phyloP scores from a whole-genome alignment of 2,888 invertebrate species.

The Myopa tessellatipennis region DNA sequence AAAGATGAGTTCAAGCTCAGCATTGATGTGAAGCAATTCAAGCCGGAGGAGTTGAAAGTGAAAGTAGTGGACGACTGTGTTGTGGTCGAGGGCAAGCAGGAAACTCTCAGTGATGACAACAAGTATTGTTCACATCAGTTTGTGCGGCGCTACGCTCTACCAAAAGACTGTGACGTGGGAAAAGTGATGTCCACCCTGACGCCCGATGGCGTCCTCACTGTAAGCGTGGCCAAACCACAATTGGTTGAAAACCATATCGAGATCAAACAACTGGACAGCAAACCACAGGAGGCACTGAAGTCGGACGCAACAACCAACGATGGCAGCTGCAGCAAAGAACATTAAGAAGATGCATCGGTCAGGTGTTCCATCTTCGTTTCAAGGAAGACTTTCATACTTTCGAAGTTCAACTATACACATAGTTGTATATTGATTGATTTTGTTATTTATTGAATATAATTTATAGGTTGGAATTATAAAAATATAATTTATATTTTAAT shows the following conservation, averaged over 20 bases:
- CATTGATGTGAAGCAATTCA: slow-evolving; percentile 77
- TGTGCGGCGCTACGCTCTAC: slow-evolving; percentile 75
- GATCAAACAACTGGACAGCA: neutral
- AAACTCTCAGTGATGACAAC: slow-evolving; percentile 77
- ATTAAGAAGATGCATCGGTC: too few species aligned
- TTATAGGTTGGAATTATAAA: too few species aligned
- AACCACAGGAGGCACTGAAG: neutral
- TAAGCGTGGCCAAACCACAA: slow-evolving; percentile 73
- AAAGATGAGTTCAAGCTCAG: slow-evolving; percentile 77
- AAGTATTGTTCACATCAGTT: slow-evolving; percentile 85
- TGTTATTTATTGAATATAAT: too few species aligned
- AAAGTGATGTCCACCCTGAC: slow-evolving; percentile 80
- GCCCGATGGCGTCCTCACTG: slow-evolving; percentile 82
- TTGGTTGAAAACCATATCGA: slow-evolving; percentile 12
- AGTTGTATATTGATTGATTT: too few species aligned
- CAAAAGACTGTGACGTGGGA: slow-evolving; percentile 75
- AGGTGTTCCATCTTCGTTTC: too few species aligned
- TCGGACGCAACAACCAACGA: neutral
- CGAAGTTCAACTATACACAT: too few species aligned
- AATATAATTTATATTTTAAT: too few species aligned
- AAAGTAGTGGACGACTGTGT: slow-evolving; percentile 72
- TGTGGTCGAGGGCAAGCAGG: slow-evolving; percentile 78
- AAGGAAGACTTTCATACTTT: too few species aligned
- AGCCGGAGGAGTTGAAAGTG: slow-evolving; percentile 77
- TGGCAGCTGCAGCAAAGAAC: neutral